These are phyloP conservation scores for Teleogryllus occipitalis DNA, from an alignment of 1,140 invertebrate species.

Conservation along the genomic window DNA sequence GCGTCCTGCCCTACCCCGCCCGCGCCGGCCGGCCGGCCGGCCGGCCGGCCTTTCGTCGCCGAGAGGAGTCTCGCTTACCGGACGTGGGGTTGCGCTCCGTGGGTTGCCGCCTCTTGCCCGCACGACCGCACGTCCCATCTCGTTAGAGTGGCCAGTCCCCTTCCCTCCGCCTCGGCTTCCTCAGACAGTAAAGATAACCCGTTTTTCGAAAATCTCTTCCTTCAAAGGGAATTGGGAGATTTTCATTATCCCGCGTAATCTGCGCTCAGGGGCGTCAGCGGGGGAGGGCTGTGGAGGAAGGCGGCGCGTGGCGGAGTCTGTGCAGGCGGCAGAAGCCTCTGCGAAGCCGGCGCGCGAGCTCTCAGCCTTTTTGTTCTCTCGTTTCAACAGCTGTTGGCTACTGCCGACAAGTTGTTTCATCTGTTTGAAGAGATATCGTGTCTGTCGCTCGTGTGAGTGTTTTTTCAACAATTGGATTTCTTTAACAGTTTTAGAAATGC, in stretches of 20 bases:
- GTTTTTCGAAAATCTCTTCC: not conserved
- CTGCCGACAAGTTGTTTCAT: no score
- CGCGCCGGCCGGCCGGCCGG: no score
- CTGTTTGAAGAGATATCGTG: no score
- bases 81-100: not conserved
- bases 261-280: not conserved
- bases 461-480: no score
- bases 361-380: no score
- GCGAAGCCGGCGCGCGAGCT: not conserved
- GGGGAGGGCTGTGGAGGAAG: not conserved
- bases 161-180: not conserved
- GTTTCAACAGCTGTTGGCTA: no score
- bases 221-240: not conserved
- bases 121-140: not conserved
- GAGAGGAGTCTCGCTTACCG: not conserved
- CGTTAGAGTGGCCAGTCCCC: not conserved
- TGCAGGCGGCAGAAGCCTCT: not conserved
- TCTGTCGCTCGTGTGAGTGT: no score
- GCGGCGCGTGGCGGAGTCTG: not conserved
- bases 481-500: no score
- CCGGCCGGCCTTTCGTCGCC: not conserved
- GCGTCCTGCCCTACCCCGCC: not conserved
- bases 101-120: not conserved
- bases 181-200: not conserved
- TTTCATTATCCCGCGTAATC: constrained; percentile 4